A percentile compares a stretch with the other conserved stretches of the same genome.
These are phyloP conservation scores for Psittacula derbiana DNA, from an alignment of 2,797 vertebrate species.

Conservation along the genomic window DNA sequence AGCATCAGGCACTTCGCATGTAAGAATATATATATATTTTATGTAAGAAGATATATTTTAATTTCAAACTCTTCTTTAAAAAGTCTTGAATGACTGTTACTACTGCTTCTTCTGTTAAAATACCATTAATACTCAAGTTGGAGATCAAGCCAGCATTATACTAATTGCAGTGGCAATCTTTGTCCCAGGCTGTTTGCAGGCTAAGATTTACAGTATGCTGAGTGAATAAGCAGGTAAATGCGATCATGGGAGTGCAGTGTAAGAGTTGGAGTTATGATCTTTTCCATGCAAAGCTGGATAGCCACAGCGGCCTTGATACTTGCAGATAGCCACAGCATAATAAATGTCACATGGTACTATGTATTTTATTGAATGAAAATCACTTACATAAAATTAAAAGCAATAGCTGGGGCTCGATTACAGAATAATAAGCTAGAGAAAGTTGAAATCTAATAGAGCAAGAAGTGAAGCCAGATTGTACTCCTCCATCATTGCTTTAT, in stretches of 20 bases:
- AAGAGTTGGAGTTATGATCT: neutral
- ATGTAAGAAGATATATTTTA: neutral
- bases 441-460: slow-evolving; percentile 10
- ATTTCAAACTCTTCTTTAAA: neutral
- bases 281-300: neutral
- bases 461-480: neutral
- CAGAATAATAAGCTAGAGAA: neutral
- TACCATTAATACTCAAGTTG: neutral
- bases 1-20: neutral
- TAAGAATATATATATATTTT: neutral
- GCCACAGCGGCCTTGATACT: neutral
- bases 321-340: neutral
- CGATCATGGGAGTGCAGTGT: neutral
- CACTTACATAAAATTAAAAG: neutral
- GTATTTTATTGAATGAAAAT: neutral
- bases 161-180: neutral
- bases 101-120: neutral
- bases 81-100: neutral
- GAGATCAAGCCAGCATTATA: neutral
- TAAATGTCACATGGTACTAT: neutral
- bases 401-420: neutral
- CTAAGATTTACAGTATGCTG: neutral
- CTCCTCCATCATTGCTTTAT: neutral
- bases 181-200: neutral
- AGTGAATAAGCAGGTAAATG: neutral